Base-by-base conservation (phyloP, 2,113 vertebrate genomes). In the Balaenoptera acutorostrata region DNA sequence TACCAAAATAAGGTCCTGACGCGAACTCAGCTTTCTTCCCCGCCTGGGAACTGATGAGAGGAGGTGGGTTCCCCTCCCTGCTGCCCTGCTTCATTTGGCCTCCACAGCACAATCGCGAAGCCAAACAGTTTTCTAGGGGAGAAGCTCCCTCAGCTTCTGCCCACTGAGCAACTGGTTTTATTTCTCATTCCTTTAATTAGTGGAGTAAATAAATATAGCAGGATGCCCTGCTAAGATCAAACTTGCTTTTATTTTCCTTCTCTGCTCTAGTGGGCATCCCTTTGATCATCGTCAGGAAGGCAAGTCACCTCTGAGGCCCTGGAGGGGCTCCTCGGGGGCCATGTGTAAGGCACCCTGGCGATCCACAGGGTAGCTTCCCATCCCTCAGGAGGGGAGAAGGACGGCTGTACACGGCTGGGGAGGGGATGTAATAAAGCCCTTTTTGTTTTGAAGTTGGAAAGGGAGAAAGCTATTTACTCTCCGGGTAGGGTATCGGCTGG, bases 181-280 rank as follows among this genome's bases (percentile, higher is more conserved):
- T 81, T 96, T 92, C 84, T 97, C 75, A 77, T 88, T 95, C 31
- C 55, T 92, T 92, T 93, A 96, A 93, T 96, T 92, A 95, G 86
- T 41, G 46, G 64, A 88, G 44, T 85, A 92, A 95, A 77, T 95
- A 90, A 89, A 87, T 96, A 90, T 3, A 88, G 90, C 68, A 49
- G 64, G 87, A 63, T 80, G 95, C 57, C 87, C 93, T 83, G 59
- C 83, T 87, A 72, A 75, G 74, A 63, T 46, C 61, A 46, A 83
- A 72, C 64, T 82, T 78, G 57, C n/a, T 95, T 94, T 95, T 72
- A 68, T 94, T 96, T 84, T 36, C 21, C 20, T 46, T 52, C 39
- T 83, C 69, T 46, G n/a, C 57, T 78, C 12, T 29, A 46, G 20
- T 0, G 18, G 23, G 69, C 90, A n/a, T 86, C n/a, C 4, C 49